Evolutionary conservation across 2,888 invertebrate genomes (phyloP).

Genomic region (Clivina fossor): DNA sequence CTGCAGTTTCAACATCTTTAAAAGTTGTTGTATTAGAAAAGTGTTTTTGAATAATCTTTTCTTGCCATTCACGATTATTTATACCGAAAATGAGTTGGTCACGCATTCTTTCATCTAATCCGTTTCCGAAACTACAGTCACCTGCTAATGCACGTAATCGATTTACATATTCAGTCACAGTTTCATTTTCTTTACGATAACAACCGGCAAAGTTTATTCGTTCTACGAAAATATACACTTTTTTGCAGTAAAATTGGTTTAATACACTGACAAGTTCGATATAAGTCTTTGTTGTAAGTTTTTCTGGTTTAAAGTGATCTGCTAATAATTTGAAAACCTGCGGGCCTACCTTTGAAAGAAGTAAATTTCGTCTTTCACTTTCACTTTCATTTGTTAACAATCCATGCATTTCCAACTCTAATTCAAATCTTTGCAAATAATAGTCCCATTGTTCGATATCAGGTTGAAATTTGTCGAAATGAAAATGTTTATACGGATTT

Average conservation of each 20-base stretch:
- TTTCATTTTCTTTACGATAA: constrained; percentile 23
- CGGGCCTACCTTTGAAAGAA: no score
- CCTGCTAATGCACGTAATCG: constrained; percentile 24
- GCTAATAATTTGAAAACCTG: no score
- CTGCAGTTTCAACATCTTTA: constrained; percentile 23
- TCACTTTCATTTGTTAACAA: no score
- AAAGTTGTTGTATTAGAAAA: constrained; percentile 20
- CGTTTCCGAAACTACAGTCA: constrained; percentile 22
- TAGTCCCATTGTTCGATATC: no score
- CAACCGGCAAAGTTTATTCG: constrained; percentile 21
- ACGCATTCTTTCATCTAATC: constrained; percentile 31
- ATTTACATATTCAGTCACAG: constrained; percentile 31
- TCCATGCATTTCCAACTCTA: no score
- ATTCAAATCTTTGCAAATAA: no score
- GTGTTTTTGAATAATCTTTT: constrained; percentile 30
- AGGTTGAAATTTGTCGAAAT: no score
- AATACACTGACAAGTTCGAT: no score
- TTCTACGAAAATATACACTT: constrained; percentile 30
- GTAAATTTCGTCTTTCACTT: no score
- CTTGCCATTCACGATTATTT: constrained; percentile 32
- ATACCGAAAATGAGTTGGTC: constrained; percentile 34
- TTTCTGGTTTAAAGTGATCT: no score
- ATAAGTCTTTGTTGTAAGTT: no score
- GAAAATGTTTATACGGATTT: no score
- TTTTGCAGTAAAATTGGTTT: constrained; percentile 10